Evolutionary conservation across 2,113 vertebrate species (phyloP).

Genomic region (Clarias batrachus): DNA sequence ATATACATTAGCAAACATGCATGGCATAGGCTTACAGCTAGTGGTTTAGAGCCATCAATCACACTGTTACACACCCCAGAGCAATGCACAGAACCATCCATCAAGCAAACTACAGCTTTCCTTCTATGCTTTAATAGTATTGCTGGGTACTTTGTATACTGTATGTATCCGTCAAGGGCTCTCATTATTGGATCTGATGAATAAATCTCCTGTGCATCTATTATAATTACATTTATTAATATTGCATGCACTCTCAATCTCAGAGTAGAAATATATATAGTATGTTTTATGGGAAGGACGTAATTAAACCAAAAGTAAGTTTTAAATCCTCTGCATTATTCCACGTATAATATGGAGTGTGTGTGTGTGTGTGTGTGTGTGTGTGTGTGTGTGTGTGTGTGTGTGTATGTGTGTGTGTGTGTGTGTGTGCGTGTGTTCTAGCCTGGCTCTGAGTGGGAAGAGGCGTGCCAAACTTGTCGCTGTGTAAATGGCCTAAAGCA

Average conservation of each 20-base stretch:
- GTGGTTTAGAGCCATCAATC: not conserved
- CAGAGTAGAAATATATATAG: not conserved
- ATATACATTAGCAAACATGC: not conserved
- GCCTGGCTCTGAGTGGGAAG: constrained; percentile 70
- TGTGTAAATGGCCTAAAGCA: constrained; percentile 64
- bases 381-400: not conserved
- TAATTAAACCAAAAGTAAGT: not conserved
- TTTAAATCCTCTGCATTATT: not conserved
- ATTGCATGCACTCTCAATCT: constrained; percentile 54
- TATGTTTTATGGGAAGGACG: not conserved
- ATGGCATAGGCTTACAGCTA: not conserved
- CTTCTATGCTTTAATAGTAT: constrained; percentile 12
- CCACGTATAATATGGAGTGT: not conserved
- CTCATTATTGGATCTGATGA: constrained; percentile 62
- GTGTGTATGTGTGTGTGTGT: not conserved
- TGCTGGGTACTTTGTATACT: constrained; percentile 53
- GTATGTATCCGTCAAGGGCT: constrained; percentile 58
- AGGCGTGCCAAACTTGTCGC: constrained; percentile 66
- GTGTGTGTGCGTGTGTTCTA: constrained; percentile 44
- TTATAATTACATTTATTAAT: constrained; percentile 62
- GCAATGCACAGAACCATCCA: constrained; percentile 2
- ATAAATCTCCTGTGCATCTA: constrained; percentile 50
- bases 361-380: not conserved
- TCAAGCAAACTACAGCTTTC: constrained; percentile 8
- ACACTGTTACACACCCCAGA: not conserved